These are phyloP conservation scores for Eustalomyia histrio DNA, from an alignment of 2,888 invertebrate genomes.

Conservation along the genomic window DNA sequence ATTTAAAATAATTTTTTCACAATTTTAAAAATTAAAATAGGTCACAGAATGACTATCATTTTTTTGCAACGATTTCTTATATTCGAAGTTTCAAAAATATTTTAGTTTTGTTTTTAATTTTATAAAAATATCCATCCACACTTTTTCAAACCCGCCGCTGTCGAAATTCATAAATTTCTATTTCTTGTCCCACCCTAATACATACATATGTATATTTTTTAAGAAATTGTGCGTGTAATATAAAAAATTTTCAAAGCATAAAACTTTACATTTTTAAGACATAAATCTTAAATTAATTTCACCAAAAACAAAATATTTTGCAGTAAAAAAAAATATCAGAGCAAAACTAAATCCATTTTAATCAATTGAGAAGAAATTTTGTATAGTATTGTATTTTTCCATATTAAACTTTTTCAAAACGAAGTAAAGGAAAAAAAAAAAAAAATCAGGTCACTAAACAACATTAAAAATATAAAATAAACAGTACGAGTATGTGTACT, in stretches of 20 bases:
- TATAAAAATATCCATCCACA: no score
- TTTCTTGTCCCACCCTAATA: no score
- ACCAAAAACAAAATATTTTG: not conserved
- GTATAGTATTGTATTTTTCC: not conserved
- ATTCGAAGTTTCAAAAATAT: no score
- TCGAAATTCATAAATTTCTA: no score
- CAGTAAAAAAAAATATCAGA: not conserved
- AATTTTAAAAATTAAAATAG: no score
- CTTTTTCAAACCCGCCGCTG: no score
- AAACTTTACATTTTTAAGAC: not conserved
- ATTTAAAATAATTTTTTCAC: no score
- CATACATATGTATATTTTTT: no score
- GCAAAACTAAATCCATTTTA: not conserved
- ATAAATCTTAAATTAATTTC: not conserved
- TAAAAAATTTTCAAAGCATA: not conserved
- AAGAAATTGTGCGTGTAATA: no score
- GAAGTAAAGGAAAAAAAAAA: not conserved
- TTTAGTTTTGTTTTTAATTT: no score
- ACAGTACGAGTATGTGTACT: conserved; percentile 19
- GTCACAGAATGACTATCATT: no score
- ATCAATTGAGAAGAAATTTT: not conserved
- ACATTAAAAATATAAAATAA: conserved; percentile 2
- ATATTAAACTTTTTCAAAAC: not conserved
- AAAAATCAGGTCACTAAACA: conserved; percentile 31
- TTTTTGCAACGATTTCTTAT: no score